A percentile compares a stretch with the other conserved stretches of the same genome.
These are phyloP conservation scores for Coryphaenoides rupestris DNA, from an alignment of 2,113 vertebrate species.

Conservation along the genomic window DNA sequence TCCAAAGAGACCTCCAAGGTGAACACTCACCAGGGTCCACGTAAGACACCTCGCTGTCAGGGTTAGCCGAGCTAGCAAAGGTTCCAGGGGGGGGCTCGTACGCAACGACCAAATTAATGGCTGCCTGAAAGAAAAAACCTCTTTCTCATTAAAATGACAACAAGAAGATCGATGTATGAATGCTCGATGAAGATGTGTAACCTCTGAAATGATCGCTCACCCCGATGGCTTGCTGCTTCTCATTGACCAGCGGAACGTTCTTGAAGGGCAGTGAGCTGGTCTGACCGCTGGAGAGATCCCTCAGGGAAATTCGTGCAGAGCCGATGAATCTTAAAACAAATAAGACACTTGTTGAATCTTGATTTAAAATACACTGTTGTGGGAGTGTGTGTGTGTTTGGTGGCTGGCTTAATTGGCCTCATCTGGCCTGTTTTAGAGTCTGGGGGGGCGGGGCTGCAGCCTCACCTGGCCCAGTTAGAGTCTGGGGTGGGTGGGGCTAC, in stretches of 20 bases:
- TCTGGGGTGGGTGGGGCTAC: no score
- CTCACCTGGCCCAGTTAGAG: no score
- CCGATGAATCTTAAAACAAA: conserved; percentile 78
- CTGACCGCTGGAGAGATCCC: conserved; percentile 82
- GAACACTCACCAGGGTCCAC: conserved; percentile 68
- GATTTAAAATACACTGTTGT: no score
- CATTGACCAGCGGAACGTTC: conserved; percentile 79
- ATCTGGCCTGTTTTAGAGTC: no score
- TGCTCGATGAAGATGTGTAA: background rate
- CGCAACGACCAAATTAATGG: conserved; percentile 81
- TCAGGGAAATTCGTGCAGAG: conserved; percentile 78
- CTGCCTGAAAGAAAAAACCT: conserved; percentile 70
- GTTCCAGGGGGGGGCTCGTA: conserved; percentile 80
- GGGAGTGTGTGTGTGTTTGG: no score
- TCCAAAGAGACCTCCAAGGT: background rate
- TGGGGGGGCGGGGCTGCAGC: no score
- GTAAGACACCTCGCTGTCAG: conserved; percentile 55
- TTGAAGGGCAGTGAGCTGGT: conserved; percentile 81
- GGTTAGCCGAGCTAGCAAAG: conserved; percentile 59
- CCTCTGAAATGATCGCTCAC: conserved; percentile 61
- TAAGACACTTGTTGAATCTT: background rate
- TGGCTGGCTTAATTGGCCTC: no score
- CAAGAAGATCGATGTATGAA: background rate
- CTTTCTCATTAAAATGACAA: no score
- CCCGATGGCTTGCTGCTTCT: conserved; percentile 83